A percentile compares a stretch with the other conserved stretches of the same genome.
Evolutionary conservation across 2,113 vertebrate genomes (phyloP).

Genomic region (Passerina amoena): DNA sequence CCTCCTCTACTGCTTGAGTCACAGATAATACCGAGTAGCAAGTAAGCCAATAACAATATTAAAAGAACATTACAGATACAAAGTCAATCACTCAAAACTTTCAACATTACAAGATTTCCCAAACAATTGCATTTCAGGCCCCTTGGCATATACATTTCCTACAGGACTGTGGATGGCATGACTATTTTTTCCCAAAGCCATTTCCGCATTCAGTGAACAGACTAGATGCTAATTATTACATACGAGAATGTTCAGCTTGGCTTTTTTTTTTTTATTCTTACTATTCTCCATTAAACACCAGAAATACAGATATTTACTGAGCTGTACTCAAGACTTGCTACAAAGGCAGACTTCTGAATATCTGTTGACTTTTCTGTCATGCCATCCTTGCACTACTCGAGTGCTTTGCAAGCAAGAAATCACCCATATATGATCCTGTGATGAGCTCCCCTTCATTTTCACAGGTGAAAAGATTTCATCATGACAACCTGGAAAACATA

Average conservation of each 20-base stretch:
- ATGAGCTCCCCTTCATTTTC: background rate
- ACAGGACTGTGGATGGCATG: background rate
- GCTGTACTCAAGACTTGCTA: background rate
- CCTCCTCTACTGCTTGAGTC: background rate
- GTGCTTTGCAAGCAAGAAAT: background rate
- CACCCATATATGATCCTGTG: background rate
- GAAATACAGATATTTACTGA: background rate
- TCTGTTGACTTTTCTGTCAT: background rate
- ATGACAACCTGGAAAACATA: background rate
- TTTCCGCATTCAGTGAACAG: background rate
- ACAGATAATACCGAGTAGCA: background rate
- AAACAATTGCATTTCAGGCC: conserved; percentile 9
- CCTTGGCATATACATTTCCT: background rate
- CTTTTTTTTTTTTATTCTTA: background rate
- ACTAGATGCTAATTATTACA: background rate
- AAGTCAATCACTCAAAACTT: conserved; percentile 17
- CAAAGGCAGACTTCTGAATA: background rate
- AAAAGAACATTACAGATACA: conserved; percentile 11
- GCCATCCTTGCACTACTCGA: background rate
- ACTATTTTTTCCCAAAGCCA: background rate
- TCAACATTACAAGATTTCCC: background rate
- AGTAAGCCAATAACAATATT: background rate
- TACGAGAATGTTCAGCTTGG: background rate
- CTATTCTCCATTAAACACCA: background rate
- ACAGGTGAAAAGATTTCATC: background rate